These are phyloP conservation scores for Apogon talboti DNA, from an alignment of 2,797 vertebrate genomes.

Conservation along the genomic window DNA sequence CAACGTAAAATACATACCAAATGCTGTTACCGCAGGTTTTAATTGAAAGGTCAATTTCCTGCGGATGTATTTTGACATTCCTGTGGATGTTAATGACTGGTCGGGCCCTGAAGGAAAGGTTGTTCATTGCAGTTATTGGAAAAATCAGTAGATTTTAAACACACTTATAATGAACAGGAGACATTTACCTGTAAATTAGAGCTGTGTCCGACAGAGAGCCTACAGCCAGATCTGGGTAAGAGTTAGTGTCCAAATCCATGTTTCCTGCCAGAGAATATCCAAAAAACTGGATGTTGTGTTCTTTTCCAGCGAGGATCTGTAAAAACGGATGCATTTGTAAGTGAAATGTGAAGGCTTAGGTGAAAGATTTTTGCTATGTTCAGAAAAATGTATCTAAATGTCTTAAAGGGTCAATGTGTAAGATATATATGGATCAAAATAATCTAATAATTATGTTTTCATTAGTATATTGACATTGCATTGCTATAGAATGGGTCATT, in stretches of 20 bases:
- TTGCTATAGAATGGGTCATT: too few species aligned
- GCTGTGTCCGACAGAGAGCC: constrained; percentile 94
- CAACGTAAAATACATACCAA: constrained; percentile 72
- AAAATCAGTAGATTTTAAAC: constrained; percentile 17
- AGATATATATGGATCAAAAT: too few species aligned
- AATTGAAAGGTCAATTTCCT: constrained; percentile 89
- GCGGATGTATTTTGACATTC: constrained; percentile 87
- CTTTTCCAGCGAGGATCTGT: constrained; percentile 90
- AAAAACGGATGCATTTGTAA: constrained; percentile 1
- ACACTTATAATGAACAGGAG: not conserved
- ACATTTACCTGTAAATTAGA: constrained; percentile 90
- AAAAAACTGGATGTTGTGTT: constrained; percentile 85
- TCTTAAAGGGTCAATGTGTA: too few species aligned
- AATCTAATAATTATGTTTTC: too few species aligned
- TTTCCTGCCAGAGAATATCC: constrained; percentile 97
- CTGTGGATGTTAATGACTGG: constrained; percentile 90
- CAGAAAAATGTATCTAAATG: too few species aligned
- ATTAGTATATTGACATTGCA: too few species aligned
- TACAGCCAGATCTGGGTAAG: constrained; percentile 95
- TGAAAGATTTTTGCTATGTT: too few species aligned
- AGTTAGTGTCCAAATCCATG: constrained; percentile 95
- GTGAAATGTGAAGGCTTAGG: too few species aligned
- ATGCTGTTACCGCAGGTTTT: constrained; percentile 83
- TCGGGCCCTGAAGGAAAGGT: constrained; percentile 83
- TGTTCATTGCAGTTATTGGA: constrained; percentile 20